Evolutionary conservation across 2,888 invertebrate genomes (phyloP), one percentile per base, ranked within the genome.

Genomic region (Bombylius major): DNA sequence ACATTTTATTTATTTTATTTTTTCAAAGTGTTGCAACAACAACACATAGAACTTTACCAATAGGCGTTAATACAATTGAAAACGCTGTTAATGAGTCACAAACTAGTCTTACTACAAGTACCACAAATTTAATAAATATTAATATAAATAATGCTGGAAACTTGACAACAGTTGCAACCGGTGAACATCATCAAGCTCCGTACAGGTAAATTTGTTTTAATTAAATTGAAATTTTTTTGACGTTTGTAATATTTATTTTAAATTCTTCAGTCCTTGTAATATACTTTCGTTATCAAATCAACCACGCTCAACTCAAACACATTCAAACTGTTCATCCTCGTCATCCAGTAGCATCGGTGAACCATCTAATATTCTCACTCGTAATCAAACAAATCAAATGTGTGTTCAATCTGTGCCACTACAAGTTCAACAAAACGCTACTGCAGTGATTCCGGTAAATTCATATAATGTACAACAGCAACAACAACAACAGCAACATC

Each of bases 61-160:
- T 63, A n/a, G 64, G 63, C 42, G 62, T 66, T 33, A 67, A 65
- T 58, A 59, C 55, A 39, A 47, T 42, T 14, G 55, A 51, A 5
- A 62, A 61, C 60, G 56, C 58, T 56, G 58, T 60, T 60, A 53
- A 60, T 50, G 61, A 64, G n/a, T 62, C 66, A 50, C 65, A 67
- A 48, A 69, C 71, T 51, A 68, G 69, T 13, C 72, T 73, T 48
- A 73, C 75, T 5, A 73, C 75, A 60, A 75, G 73, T 58, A 75
- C 75, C 53, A 75, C 74, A 11, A 75, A 75, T 64, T 62, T 75
- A 58, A 75, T 75, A 39, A 75, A 75, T 59, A 75, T 75, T 9
- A 75, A 75, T 57, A 75, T 75, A 36, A 75, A 74, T 50, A 75
- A 73, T 57, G 73, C 73, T 32, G 75, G 75, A 5, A 68, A 67